Conservation (phyloP, 2,888 invertebrate species). For the Crepidodera aurea region DNA sequence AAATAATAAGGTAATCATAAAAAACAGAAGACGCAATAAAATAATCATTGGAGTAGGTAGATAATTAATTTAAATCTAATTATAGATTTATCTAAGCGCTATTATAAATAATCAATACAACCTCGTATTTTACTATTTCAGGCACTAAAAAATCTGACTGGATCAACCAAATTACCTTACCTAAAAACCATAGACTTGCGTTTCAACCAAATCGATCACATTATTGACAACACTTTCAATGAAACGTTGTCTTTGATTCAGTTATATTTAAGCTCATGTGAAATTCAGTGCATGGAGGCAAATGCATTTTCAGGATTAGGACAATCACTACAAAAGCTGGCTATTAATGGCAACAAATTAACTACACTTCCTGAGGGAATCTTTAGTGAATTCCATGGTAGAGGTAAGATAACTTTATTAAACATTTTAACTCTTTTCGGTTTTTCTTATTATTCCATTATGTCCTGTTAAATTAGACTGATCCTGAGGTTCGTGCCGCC, state of each 20-base stretch:
- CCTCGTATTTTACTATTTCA: slow-evolving; percentile 1
- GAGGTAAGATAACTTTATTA: neutral
- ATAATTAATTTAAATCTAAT: no score
- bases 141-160: slow-evolving; percentile 14
- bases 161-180: neutral
- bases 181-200: neutral
- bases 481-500: no score
- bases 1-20: no score
- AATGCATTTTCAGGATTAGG: slow-evolving; percentile 6
- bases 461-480: no score
- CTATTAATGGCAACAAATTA: neutral
- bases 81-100: no score
- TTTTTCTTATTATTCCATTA: neutral
- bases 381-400: neutral
- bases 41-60: no score
- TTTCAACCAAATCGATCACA: neutral
- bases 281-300: neutral
- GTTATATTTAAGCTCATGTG: neutral
- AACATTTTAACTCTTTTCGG: neutral
- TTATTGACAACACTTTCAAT: neutral
- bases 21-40: no score
- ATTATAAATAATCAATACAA: no score
- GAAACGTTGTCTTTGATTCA: neutral
- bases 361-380: neutral
- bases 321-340: neutral